A percentile compares a stretch with the other conserved stretches of the same genome.
Evolutionary conservation across 2,797 vertebrate genomes (phyloP).

Genomic region (Todus mexicanus): DNA sequence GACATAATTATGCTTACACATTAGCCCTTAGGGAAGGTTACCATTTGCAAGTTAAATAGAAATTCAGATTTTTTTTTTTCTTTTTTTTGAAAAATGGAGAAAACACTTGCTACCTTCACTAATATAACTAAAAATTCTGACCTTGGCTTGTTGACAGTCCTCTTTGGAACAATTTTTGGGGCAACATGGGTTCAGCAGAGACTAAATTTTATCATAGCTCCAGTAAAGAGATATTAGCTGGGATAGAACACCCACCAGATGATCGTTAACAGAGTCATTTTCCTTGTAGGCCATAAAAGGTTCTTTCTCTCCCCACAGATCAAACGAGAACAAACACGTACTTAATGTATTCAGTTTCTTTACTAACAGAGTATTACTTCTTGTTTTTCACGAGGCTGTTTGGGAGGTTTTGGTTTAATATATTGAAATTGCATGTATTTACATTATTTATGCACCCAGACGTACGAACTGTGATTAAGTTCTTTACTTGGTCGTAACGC

Average conservation of each 20-base stretch:
- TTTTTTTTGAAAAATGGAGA: neutral
- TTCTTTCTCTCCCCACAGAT: neutral
- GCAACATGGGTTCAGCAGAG: neutral
- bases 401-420: neutral
- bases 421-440: neutral
- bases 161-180: neutral
- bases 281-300: neutral
- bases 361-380: neutral
- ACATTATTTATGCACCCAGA: conserved; percentile 36
- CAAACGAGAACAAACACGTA: neutral
- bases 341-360: neutral
- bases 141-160: neutral
- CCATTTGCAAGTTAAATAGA: neutral
- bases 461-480: neutral
- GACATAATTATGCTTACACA: neutral
- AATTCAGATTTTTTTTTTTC: neutral
- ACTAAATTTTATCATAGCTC: neutral
- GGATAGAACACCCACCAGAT: neutral
- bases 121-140: neutral
- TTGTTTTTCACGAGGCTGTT: neutral
- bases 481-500: neutral
- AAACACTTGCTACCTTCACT: neutral
- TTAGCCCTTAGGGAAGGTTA: neutral
- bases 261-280: neutral
- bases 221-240: neutral